Conservation (phyloP, 2,797 vertebrate species). For the Etheostoma nigrum region DNA sequence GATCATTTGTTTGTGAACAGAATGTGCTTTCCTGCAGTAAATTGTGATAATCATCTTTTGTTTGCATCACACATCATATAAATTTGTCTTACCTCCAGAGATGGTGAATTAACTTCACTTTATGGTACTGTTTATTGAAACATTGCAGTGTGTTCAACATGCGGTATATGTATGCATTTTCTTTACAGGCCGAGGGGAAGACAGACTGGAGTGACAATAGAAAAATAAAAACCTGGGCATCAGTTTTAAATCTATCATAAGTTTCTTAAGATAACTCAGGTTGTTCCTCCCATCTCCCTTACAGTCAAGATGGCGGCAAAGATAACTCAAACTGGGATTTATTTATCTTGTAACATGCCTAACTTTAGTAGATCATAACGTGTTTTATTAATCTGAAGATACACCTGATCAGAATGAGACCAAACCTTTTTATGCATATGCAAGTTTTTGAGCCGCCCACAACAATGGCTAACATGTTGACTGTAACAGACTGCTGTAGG, state of each 20-base stretch:
- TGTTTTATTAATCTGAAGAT: too few species aligned
- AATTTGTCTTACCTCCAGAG: conserved; percentile 9
- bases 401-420: too few species aligned
- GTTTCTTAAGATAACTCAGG: conserved; percentile 28
- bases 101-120: conserved; percentile 34
- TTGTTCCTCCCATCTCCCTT: too few species aligned
- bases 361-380: too few species aligned
- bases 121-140: conserved; percentile 29
- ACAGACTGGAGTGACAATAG: not conserved
- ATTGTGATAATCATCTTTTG: conserved; percentile 37
- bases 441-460: too few species aligned
- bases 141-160: conserved; percentile 12
- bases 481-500: too few species aligned
- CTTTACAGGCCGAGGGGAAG: not conserved
- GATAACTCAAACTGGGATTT: too few species aligned
- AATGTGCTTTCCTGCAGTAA: conserved; percentile 39
- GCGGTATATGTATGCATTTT: not conserved
- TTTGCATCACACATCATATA: conserved; percentile 17
- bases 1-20: conserved; percentile 39
- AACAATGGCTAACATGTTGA: too few species aligned
- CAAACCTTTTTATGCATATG: too few species aligned
- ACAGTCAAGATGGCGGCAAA: too few species aligned
- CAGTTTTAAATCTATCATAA: conserved; percentile 16
- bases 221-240: conserved; percentile 7
- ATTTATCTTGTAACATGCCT: too few species aligned